These are phyloP conservation scores for Pelagia noctiluca DNA, from an alignment of 30 jellyfish, hydroid and myxozoan species.

Conservation along the genomic window DNA sequence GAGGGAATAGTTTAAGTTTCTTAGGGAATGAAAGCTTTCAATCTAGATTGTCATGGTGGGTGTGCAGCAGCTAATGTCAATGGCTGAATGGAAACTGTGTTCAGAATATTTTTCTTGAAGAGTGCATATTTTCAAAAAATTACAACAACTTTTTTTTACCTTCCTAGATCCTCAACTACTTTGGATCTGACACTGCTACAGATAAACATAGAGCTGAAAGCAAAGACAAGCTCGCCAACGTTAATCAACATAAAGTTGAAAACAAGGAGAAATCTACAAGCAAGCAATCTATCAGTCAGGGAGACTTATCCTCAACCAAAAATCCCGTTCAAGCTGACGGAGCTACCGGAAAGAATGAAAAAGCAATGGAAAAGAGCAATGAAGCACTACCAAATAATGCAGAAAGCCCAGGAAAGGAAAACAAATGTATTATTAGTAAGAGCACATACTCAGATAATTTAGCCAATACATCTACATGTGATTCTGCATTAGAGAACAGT, in stretches of 20 bases:
- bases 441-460: no score
- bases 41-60: no score
- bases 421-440: not conserved
- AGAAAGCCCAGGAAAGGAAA: constrained; percentile 9
- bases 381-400: not conserved
- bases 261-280: not conserved
- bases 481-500: no score
- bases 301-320: no score
- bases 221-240: not conserved
- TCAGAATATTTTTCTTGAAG: not conserved
- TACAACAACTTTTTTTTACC: not conserved
- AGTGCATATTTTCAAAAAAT: not conserved
- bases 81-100: not conserved
- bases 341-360: no score
- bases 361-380: not conserved
- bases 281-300: no score
- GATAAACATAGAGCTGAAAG: constrained; percentile 3
- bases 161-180: not conserved
- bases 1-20: no score
- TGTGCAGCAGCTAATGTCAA: not conserved
- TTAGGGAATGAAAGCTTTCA: no score
- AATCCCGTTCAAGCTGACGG: no score
- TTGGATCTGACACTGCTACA: constrained; percentile 3
- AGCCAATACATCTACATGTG: no score
- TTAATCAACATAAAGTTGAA: not conserved